A percentile compares a stretch with the other conserved stretches of the same genome.
Conservation (phyloP, 2,888 invertebrate genomes). For the Philhelius pedissequus region DNA sequence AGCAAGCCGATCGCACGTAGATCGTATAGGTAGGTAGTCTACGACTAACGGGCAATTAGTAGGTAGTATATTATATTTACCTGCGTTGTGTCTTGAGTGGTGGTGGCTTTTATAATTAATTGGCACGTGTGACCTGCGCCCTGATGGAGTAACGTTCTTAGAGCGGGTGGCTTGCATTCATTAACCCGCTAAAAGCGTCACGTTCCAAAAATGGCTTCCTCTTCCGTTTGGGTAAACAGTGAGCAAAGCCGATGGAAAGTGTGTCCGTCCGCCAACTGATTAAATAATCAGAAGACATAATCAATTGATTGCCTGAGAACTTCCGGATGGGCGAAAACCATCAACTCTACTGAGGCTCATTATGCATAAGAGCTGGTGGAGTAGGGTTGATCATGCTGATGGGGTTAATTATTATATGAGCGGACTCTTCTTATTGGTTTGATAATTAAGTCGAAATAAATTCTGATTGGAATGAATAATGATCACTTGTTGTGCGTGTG, state of each 20-base stretch:
- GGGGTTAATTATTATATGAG: conserved; percentile 50
- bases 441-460: conserved; percentile 54
- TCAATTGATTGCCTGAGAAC: conserved; percentile 47
- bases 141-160: conserved; percentile 38
- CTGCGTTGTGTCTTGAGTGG: not conserved
- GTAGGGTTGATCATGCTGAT: conserved; percentile 36
- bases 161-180: conserved; percentile 20
- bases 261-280: conserved; percentile 49
- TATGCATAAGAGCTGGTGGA: conserved; percentile 29
- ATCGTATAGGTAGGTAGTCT: conserved; percentile 10
- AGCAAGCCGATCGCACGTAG: conserved; percentile 32
- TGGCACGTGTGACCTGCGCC: conserved; percentile 65
- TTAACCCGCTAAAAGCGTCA: conserved; percentile 53
- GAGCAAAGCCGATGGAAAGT: conserved; percentile 1
- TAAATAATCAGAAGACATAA: conserved; percentile 58
- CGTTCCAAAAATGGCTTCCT: conserved; percentile 64
- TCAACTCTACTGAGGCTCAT: conserved; percentile 40
- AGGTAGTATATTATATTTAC: conserved; percentile 14
- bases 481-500: not conserved
- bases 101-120: not conserved
- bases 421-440: conserved; percentile 42
- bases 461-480: conserved; percentile 50
- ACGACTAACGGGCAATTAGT: conserved; percentile 60
- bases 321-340: conserved; percentile 63
- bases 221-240: conserved; percentile 49